phyloP scores from a whole-genome alignment of 2,888 invertebrate genomes.

The Phortica okadai region DNA sequence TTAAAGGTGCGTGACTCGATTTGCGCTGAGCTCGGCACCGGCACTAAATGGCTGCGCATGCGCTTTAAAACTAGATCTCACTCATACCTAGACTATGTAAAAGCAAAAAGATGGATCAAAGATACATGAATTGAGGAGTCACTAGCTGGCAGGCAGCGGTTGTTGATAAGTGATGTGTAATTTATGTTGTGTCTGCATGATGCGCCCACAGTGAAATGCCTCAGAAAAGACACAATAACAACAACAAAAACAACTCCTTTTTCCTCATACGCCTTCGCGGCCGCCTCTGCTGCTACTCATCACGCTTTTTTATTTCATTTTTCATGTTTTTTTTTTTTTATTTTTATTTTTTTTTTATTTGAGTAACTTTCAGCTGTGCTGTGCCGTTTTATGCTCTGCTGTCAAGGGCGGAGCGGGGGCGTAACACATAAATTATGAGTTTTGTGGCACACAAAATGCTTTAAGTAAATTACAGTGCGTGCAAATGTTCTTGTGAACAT shows the following conservation, averaged over 20 bases:
- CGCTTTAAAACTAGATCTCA: slow-evolving; percentile 14
- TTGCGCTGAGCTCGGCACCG: slow-evolving; percentile 13
- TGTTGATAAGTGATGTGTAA: slow-evolving; percentile 52
- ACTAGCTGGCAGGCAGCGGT: slow-evolving; percentile 35
- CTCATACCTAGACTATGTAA: slow-evolving; percentile 29
- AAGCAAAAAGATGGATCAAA: slow-evolving; percentile 7
- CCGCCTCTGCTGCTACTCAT: neutral
- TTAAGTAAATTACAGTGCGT: slow-evolving; percentile 71
- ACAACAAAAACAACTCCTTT: slow-evolving; percentile 68
- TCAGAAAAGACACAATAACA: neutral
- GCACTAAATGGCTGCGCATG: slow-evolving; percentile 31
- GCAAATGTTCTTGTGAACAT: slow-evolving; percentile 72
- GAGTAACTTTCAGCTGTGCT: neutral
- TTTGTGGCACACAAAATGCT: slow-evolving; percentile 66
- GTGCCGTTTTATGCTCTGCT: neutral
- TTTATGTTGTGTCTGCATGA: slow-evolving; percentile 71
- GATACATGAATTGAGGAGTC: neutral
- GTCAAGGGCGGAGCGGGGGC: slow-evolving; percentile 46
- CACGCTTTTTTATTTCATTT: no score
- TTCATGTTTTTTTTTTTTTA: neutral
- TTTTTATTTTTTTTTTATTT: slow-evolving; percentile 6
- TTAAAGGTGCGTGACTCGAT: slow-evolving; percentile 57
- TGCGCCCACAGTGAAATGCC: slow-evolving; percentile 45
- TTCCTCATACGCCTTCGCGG: slow-evolving; percentile 31
- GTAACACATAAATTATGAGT: slow-evolving; percentile 71